Conservation (phyloP, 2,888 invertebrate species). For the Nephrocerus scutellatus region DNA sequence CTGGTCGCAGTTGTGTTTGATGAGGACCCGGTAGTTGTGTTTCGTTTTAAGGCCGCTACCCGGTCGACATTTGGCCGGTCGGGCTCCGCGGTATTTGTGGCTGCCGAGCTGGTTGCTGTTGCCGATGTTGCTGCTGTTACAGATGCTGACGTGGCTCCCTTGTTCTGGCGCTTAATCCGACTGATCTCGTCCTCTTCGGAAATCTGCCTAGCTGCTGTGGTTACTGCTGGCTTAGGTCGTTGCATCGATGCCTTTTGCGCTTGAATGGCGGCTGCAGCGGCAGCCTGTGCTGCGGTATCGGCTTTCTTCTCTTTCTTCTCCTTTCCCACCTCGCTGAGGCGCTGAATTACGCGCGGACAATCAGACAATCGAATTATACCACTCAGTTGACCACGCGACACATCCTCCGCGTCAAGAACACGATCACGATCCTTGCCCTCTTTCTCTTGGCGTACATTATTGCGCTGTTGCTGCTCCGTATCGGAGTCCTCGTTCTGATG, state of each 20-base stretch:
- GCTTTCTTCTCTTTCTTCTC: conserved; percentile 72
- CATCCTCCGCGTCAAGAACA: conserved; percentile 83
- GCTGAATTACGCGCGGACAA: conserved; percentile 82
- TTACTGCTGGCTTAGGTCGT: conserved; percentile 53
- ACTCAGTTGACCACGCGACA: conserved; percentile 76
- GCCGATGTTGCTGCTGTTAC: conserved; percentile 36
- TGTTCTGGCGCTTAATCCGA: conserved; percentile 80
- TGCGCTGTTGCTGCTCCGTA: conserved; percentile 56
- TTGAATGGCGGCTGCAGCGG: conserved; percentile 47
- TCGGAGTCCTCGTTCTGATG: conserved; percentile 74
- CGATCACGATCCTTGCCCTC: conserved; percentile 58
- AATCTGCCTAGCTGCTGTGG: conserved; percentile 67
- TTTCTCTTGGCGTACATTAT: conserved; percentile 57
- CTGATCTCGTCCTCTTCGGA: conserved; percentile 88
- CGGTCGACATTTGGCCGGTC: conserved; percentile 52
- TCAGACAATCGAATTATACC: conserved; percentile 83
- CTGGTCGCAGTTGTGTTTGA: conserved; percentile 38
- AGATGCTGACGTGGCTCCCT: conserved; percentile 58
- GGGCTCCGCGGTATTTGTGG: conserved; percentile 47
- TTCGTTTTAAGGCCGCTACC: conserved; percentile 49
- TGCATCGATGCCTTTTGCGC: conserved; percentile 52
- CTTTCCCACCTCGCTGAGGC: conserved; percentile 73
- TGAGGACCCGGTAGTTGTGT: conserved; percentile 25
- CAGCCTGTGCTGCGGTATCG: conserved; percentile 55
- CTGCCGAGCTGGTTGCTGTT: conserved; percentile 33